Conservation (phyloP, 2,113 vertebrate species). For the Raja brachyura region DNA sequence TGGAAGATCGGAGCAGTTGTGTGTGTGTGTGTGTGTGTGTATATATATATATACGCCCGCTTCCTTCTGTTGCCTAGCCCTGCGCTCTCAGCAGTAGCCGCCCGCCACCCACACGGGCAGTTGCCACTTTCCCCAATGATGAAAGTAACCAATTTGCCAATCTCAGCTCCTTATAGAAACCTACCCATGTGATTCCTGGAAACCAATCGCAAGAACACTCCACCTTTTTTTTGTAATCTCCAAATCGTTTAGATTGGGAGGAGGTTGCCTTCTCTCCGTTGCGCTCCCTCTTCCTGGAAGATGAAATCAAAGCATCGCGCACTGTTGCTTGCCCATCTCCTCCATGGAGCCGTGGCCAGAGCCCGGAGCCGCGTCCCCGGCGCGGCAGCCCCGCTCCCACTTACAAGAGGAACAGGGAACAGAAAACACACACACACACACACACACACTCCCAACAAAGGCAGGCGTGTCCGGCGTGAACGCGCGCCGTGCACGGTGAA, state of each 20-base stretch:
- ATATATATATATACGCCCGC: background rate
- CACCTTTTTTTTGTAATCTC: conserved; percentile 59
- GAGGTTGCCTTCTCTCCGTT: background rate
- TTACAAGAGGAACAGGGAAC: conserved; percentile 18
- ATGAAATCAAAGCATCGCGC: background rate
- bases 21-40: too few relatives aligned
- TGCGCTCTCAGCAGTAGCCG: conserved; percentile 37
- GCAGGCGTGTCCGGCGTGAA: conserved; percentile 30
- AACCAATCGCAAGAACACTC: conserved; percentile 59
- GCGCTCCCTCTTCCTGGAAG: too few relatives aligned
- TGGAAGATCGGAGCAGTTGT: background rate
- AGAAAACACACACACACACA: background rate
- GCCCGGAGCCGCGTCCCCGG: background rate
- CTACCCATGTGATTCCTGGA: conserved; percentile 61
- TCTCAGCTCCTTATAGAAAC: conserved; percentile 56
- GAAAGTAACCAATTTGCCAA: conserved; percentile 50
- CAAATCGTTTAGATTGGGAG: background rate
- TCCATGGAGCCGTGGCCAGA: background rate
- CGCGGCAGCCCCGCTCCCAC: background rate
- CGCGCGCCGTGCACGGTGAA: background rate
- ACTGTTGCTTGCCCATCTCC: background rate
- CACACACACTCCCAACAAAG: background rate
- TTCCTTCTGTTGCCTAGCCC: background rate
- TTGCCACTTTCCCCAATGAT: conserved; percentile 42
- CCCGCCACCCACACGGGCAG: conserved; percentile 29